A percentile compares a stretch with the other conserved stretches of the same genome.
phyloP scores from a whole-genome alignment of 2,797 vertebrate genomes.

The Hippocampus kuda region DNA sequence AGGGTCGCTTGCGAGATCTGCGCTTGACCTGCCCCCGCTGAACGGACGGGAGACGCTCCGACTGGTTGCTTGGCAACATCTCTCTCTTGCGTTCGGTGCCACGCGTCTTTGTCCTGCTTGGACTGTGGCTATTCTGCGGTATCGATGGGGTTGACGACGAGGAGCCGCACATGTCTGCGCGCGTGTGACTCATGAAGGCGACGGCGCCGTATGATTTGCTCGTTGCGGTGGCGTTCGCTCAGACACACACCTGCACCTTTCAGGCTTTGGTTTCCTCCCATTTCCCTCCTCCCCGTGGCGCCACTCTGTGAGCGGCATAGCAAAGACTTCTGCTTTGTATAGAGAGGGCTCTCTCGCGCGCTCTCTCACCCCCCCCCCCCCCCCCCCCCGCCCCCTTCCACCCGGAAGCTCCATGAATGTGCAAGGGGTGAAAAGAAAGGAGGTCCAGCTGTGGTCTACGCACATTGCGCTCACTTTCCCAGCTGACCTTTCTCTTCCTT shows the following conservation, averaged over 20 bases:
- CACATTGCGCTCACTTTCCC: conserved; percentile 3
- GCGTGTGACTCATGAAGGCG: neutral
- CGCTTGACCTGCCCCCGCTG: conserved; percentile 2
- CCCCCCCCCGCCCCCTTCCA: conserved; percentile 21
- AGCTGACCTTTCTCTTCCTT: conserved; percentile 14
- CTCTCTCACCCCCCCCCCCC: neutral
- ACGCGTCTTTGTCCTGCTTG: neutral
- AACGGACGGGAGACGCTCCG: conserved; percentile 11
- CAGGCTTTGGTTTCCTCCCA: conserved; percentile 45
- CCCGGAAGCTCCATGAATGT: conserved; percentile 65
- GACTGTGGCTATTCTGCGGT: neutral
- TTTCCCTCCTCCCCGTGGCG: conserved; percentile 23
- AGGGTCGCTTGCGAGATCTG: conserved; percentile 4
- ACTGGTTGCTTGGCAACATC: conserved; percentile 54
- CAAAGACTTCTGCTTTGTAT: conserved; percentile 56
- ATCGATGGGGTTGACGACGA: neutral
- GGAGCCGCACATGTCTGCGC: conserved; percentile 6
- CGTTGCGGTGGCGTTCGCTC: conserved; percentile 21
- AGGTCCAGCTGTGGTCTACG: conserved; percentile 43
- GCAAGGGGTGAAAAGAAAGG: conserved; percentile 42
- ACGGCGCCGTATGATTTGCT: neutral
- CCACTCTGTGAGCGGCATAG: conserved; percentile 37
- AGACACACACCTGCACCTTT: conserved; percentile 52
- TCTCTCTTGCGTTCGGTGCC: conserved; percentile 12
- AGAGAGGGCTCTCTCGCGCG: conserved; percentile 19